phyloP scores from a whole-genome alignment of 37 sponge, comb jelly and placozoan genomes.

The Halisarca cf. caerulea region DNA sequence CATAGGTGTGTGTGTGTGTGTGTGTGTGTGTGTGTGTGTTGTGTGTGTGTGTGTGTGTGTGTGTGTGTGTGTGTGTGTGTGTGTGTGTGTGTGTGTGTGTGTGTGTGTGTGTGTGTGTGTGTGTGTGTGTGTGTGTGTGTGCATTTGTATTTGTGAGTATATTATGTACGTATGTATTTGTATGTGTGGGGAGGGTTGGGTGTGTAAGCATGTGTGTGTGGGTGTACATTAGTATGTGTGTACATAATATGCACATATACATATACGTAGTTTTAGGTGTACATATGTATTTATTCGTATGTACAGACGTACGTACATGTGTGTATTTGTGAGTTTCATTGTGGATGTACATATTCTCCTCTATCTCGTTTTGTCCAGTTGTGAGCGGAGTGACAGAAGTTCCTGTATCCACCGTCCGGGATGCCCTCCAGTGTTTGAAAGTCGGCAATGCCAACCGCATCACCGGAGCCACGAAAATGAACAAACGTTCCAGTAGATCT shows the following conservation, averaged over 20 bases:
- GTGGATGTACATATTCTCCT: background rate
- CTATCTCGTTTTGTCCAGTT: conserved; percentile 21
- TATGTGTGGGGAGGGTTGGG: no score
- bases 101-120: background rate
- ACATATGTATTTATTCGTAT: no score
- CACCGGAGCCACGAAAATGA: conserved; percentile 82
- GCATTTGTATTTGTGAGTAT: no score
- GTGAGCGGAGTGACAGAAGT: conserved; percentile 43
- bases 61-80: background rate
- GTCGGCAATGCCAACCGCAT: conserved; percentile 65
- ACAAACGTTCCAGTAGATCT: conserved; percentile 79
- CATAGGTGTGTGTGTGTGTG: conserved; percentile 47
- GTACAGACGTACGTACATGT: background rate
- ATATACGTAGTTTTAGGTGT: no score
- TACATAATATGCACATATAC: no score
- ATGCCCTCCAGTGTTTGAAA: conserved; percentile 62
- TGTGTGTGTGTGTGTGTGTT: background rate
- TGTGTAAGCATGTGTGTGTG: background rate
- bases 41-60: background rate
- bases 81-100: background rate
- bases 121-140: no score
- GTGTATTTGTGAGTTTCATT: background rate
- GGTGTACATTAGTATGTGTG: background rate
- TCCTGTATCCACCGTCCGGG: conserved; percentile 39
- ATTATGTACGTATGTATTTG: no score